Conservation (phyloP, 2,113 vertebrate genomes). For the Eublepharis macularius region DNA sequence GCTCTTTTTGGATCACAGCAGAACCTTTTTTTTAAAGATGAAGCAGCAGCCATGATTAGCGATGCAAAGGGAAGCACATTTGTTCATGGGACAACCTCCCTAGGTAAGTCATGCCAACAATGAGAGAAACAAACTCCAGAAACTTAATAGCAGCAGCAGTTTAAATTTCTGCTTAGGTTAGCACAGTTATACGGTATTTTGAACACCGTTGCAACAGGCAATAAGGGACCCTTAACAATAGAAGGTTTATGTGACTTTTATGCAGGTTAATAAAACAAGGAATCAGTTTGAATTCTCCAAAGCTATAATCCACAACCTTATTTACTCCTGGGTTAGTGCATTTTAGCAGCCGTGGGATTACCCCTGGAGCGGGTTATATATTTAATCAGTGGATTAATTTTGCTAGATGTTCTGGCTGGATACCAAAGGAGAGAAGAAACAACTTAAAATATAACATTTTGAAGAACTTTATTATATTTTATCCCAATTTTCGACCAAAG, state of each 20-base stretch:
- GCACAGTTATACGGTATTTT: background rate
- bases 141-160: background rate
- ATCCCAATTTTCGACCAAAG: too few relatives aligned
- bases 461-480: background rate
- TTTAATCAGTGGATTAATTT: background rate
- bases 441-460: background rate
- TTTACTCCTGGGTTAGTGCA: background rate
- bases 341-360: background rate
- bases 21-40: too few relatives aligned
- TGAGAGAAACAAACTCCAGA: background rate
- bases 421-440: background rate
- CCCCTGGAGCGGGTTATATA: background rate
- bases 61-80: background rate
- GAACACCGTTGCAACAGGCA: conserved; percentile 7
- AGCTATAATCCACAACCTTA: background rate
- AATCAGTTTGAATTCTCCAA: background rate
- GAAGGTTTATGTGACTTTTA: background rate
- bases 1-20: background rate
- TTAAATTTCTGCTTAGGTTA: conserved; percentile 10
- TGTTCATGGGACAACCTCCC: background rate
- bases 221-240: conserved; percentile 30
- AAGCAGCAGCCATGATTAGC: background rate
- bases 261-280: background rate
- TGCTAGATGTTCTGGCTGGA: background rate
- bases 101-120: background rate